Base-by-base conservation (phyloP, 1,140 invertebrate species). In the Gonatopus flavifemur region DNA sequence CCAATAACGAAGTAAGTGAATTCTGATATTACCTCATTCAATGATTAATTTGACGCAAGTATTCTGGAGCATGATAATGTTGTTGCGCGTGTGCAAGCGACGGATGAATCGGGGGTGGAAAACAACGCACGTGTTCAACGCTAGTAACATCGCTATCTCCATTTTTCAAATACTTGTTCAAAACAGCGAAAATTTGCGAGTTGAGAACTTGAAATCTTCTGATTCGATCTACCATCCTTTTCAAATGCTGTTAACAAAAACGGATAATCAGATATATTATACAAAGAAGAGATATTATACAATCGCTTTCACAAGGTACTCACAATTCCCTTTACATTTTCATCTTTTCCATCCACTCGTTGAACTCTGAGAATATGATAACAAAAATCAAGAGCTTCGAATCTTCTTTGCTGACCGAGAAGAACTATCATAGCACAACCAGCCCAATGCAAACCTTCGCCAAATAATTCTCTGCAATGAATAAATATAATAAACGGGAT, bases 401-500 rank as follows among this genome's bases (percentile, higher is more conserved):
- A 99, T 43, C 96, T 80, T 51, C 94, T 80, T 79, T 99, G 95
- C 71, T 99, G 97, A 0, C 93, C 93, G 32, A 99, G 80, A 15
- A 99, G 80, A n/a, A 94, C 88, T 48, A 99, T 95, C 82, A 99
- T 94, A n/a, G 94, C 89, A 77, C 96, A 98, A 0, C 96, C 97
- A 21, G 96, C 96, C 97, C 97, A 99, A 77, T 99, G 95, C 0
- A 99, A 81, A 10, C 97, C 96, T 80, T 99, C 98, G 12, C 98
- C 98, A 80, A 97, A 99, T 55, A 99, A 79, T 79, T 98, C 93
- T 72, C 93, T 96, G 67, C 10, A 80, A 64, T 62, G 60, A 31
- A 33, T 44, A 10, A 28, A 10, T 4, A 48, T n/a, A n/a, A n/a
- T n/a, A n/a, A n/a, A n/a, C n/a, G n/a, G n/a, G n/a, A n/a, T n/a